Evolutionary conservation across 30 jellyfish, hydroid and myxozoan species (phyloP).

Genomic region (Hydractinia echinata): DNA sequence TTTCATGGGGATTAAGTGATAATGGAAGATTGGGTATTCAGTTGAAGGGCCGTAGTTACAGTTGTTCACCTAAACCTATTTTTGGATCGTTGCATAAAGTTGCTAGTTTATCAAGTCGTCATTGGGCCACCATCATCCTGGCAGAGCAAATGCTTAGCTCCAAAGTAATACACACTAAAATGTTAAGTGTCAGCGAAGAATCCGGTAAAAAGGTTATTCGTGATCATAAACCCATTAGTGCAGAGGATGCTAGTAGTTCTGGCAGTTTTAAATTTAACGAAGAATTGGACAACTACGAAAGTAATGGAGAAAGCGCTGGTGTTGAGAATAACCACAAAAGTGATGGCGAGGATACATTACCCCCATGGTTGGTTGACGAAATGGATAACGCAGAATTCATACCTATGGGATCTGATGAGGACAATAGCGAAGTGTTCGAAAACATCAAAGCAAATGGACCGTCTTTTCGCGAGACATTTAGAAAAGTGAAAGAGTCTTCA

Average conservation of each 20-base stretch:
- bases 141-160: conserved; percentile 47
- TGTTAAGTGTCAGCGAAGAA: conserved; percentile 1
- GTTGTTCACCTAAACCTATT: conserved; percentile 80
- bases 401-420: conserved; percentile 41
- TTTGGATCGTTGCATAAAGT: conserved; percentile 90
- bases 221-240: neutral
- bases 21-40: conserved; percentile 82
- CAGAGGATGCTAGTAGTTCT: neutral
- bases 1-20: conserved; percentile 77
- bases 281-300: neutral
- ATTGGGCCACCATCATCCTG: conserved; percentile 73
- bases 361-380: conserved; percentile 78
- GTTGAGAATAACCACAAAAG: neutral
- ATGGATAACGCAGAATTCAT: conserved; percentile 57
- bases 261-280: conserved; percentile 10
- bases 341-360: conserved; percentile 32
- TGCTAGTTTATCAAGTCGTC: conserved; percentile 67
- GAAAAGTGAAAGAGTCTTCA: conserved; percentile 19
- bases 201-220: neutral
- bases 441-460: conserved; percentile 4
- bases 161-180: conserved; percentile 10
- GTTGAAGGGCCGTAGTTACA: conserved; percentile 45
- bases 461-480: neutral
- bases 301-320: neutral
- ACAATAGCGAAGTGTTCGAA: conserved; percentile 9